These are phyloP conservation scores for Lithophane semibrunnea DNA, from an alignment of 2,888 invertebrate species.

Conservation along the genomic window DNA sequence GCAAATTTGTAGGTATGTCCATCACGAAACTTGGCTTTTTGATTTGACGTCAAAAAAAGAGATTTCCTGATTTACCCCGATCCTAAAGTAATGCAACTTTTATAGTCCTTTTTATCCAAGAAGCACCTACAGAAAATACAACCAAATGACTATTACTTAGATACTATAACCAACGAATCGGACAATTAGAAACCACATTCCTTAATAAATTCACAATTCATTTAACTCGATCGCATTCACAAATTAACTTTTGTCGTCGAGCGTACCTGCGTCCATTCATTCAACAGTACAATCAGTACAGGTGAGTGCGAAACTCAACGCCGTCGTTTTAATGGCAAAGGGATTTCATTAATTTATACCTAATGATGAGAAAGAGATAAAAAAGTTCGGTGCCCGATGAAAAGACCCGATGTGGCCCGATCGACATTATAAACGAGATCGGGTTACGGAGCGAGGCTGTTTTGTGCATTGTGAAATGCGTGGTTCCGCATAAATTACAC, in stretches of 20 bases:
- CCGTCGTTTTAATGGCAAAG: constrained; percentile 61
- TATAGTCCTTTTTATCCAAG: too few relatives aligned
- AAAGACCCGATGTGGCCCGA: constrained; percentile 62
- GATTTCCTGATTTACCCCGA: background rate
- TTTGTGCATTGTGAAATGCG: constrained; percentile 25
- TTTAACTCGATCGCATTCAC: constrained; percentile 26
- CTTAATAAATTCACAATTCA: constrained; percentile 4
- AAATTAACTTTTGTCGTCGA: constrained; percentile 54
- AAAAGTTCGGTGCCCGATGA: constrained; percentile 55
- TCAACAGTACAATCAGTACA: constrained; percentile 48
- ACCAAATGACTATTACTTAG: background rate
- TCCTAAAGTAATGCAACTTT: background rate
- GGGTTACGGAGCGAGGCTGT: constrained; percentile 64
- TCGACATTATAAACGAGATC: constrained; percentile 74
- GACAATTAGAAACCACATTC: constrained; percentile 26
- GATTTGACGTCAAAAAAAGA: background rate
- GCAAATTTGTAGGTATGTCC: too few relatives aligned
- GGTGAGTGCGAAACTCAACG: constrained; percentile 70
- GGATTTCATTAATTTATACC: constrained; percentile 67
- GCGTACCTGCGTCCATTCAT: constrained; percentile 43
- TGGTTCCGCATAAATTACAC: constrained; percentile 58
- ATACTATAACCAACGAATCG: background rate
- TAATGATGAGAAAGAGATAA: constrained; percentile 63
- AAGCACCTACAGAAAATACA: background rate
- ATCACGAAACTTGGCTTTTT: background rate